Percentiles rank a stretch among this genome's conserved stretches.
phyloP scores from a whole-genome alignment of 2,113 vertebrate species.

The Mobula birostris region DNA sequence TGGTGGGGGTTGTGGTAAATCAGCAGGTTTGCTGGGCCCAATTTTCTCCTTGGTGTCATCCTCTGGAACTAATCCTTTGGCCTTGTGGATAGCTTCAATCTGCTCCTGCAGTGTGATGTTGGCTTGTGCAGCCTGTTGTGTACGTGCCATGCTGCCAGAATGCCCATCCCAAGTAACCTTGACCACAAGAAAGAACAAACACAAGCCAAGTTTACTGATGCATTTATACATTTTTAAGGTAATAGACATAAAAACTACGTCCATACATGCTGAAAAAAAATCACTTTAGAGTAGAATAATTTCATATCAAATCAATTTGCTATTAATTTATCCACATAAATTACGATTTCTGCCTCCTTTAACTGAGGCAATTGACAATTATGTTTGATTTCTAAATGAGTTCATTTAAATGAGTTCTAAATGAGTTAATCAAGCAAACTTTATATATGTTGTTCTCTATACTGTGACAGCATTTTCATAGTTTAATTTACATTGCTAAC shows the following conservation, averaged over 20 bases:
- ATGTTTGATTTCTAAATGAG: neutral
- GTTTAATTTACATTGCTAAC: neutral
- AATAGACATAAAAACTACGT: neutral
- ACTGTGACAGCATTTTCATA: neutral
- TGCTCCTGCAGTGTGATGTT: conserved; percentile 99
- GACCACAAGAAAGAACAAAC: conserved; percentile 43
- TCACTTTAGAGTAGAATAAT: neutral
- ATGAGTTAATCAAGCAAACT: neutral
- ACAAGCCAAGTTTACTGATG: neutral
- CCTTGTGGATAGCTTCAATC: conserved; percentile 98
- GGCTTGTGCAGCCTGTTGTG: conserved; percentile 94
- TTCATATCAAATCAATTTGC: neutral
- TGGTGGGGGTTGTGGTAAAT: conserved; percentile 64
- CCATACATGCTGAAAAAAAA: neutral
- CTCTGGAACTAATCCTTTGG: conserved; percentile 93
- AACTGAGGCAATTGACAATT: neutral
- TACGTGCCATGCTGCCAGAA: conserved; percentile 96
- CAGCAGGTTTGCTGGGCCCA: conserved; percentile 94
- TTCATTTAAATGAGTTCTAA: neutral
- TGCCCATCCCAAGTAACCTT: conserved; percentile 97
- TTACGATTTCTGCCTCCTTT: neutral
- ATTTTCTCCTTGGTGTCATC: conserved; percentile 97
- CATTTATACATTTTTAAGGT: neutral
- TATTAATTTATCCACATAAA: neutral
- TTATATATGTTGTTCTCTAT: too few relatives aligned